phyloP scores from a whole-genome alignment of 2,888 invertebrate species.

The Pristionchus mayeri region DNA sequence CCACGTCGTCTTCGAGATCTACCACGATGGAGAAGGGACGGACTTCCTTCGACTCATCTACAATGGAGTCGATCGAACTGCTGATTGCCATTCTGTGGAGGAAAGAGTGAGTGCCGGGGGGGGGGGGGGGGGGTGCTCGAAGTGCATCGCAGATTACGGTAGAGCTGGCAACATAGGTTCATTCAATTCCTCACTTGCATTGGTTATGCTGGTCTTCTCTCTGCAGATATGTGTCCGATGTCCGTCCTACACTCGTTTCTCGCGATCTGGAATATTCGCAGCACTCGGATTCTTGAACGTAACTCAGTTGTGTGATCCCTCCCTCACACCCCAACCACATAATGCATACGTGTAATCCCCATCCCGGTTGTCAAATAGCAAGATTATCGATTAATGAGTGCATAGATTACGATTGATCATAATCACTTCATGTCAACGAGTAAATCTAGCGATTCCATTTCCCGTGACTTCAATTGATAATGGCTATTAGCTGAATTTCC shows the following conservation, averaged over 20 bases:
- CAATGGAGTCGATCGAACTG: conserved; percentile 59
- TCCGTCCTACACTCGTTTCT: conserved; percentile 43
- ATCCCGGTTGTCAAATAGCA: background rate
- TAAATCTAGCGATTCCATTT: conserved; percentile 1
- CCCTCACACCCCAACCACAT: conserved; percentile 7
- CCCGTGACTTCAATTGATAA: background rate
- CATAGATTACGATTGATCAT: background rate
- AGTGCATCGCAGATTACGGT: too few relatives aligned
- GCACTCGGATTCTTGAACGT: conserved; percentile 24
- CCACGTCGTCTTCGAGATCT: conserved; percentile 86
- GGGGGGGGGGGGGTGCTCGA: background rate
- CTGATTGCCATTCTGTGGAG: conserved; percentile 56
- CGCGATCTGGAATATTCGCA: conserved; percentile 52
- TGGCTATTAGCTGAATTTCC: background rate
- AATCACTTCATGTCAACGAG: background rate
- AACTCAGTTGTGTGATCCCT: background rate
- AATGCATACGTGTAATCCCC: conserved; percentile 29
- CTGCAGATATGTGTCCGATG: conserved; percentile 38
- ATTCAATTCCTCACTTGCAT: too few relatives aligned
- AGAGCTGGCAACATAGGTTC: too few relatives aligned
- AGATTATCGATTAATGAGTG: background rate
- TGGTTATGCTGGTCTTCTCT: too few relatives aligned
- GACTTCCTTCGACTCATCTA: conserved; percentile 55
- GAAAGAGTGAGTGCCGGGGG: conserved; percentile 21
- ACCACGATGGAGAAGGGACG: conserved; percentile 2